Evolutionary conservation across 2,888 invertebrate genomes (phyloP).

Genomic region (Ecliptopera silaceata): DNA sequence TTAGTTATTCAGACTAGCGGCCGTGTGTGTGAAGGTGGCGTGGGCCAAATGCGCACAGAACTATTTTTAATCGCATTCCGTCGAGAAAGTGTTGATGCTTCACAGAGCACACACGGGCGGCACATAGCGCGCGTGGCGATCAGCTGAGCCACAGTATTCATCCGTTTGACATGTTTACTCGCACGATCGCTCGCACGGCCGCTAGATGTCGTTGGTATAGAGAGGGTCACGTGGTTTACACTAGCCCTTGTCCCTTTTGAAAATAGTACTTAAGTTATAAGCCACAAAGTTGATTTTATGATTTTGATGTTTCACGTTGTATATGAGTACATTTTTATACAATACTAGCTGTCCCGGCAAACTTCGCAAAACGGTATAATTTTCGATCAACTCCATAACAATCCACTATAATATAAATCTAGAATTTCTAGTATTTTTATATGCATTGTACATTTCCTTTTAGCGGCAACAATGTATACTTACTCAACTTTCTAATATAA

Average conservation of each 20-base stretch:
- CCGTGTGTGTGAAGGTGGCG: conserved; percentile 62
- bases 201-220: conserved; percentile 69
- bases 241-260: conserved; percentile 39
- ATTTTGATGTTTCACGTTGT: background rate
- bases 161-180: conserved; percentile 77
- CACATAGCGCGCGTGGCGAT: conserved; percentile 66
- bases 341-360: too few species aligned
- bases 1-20: conserved; percentile 69
- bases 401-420: conserved; percentile 10
- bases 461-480: conserved; percentile 26
- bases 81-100: conserved; percentile 61
- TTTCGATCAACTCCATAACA: background rate
- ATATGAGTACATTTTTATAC: too few species aligned
- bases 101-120: conserved; percentile 45
- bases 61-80: conserved; percentile 75
- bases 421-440: conserved; percentile 3
- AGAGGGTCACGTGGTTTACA: conserved; percentile 41
- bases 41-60: conserved; percentile 77
- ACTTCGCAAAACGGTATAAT: background rate
- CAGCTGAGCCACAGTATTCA: conserved; percentile 76
- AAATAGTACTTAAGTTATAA: background rate
- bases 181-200: conserved; percentile 50
- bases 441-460: conserved; percentile 13
- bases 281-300: background rate
- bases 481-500: conserved; percentile 62